A percentile compares a stretch with the other conserved stretches of the same genome.
These are phyloP conservation scores for Oreochromis aureus DNA, from an alignment of 2,113 vertebrate species.

Conservation along the genomic window DNA sequence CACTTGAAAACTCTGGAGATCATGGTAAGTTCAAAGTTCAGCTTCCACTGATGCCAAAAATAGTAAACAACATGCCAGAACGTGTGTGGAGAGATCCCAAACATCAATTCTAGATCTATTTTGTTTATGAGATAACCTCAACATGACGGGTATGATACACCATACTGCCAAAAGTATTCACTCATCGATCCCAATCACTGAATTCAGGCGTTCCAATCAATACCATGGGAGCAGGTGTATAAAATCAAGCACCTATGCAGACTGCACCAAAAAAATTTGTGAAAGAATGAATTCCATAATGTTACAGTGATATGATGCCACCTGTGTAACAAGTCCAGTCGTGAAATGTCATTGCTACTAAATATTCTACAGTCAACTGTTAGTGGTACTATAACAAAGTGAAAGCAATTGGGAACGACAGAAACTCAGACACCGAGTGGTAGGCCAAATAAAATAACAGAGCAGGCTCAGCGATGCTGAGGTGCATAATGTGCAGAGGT, in stretches of 20 bases:
- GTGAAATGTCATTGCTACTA: neutral
- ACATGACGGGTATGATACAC: neutral
- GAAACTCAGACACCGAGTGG: neutral
- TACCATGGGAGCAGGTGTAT: neutral
- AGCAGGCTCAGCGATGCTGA: neutral
- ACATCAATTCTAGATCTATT: neutral
- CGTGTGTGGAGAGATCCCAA: conserved; percentile 30
- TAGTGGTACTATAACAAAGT: neutral
- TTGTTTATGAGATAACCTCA: neutral
- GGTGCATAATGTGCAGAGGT: neutral
- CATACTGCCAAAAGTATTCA: neutral
- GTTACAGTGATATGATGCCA: neutral
- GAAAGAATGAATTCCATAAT: too few relatives aligned
- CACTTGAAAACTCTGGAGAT: conserved; percentile 1
- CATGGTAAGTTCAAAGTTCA: conserved; percentile 29
- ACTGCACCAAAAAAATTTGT: neutral
- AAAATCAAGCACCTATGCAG: neutral
- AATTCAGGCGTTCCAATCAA: neutral
- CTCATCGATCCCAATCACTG: neutral
- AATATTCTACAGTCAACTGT: neutral
- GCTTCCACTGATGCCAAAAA: conserved; percentile 39
- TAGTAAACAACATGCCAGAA: conserved; percentile 36
- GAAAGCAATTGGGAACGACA: neutral
- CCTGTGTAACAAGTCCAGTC: neutral
- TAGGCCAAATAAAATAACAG: neutral